Conservation (phyloP, 2,797 vertebrate genomes). For the Ctenopoma multispine region DNA sequence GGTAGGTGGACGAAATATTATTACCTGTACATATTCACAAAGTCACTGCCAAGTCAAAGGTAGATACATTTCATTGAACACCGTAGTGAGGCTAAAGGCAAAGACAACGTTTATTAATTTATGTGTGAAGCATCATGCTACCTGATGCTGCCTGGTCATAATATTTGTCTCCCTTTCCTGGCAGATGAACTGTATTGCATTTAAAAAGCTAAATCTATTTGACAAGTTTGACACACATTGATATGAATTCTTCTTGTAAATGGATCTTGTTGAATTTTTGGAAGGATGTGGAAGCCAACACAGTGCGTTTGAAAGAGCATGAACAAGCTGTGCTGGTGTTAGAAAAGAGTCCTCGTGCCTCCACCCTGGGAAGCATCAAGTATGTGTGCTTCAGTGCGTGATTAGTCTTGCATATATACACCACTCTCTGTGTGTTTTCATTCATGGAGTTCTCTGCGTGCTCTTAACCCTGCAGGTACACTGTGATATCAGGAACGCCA, state of each 20-base stretch:
- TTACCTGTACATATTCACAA: background rate
- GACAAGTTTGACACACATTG: background rate
- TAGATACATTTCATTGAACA: too few species aligned
- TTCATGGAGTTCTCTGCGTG: background rate
- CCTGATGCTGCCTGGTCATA: background rate
- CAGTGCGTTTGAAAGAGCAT: constrained; percentile 98
- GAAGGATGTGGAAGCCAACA: constrained; percentile 99
- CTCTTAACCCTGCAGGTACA: constrained; percentile 86
- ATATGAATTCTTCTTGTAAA: background rate
- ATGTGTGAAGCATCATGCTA: background rate
- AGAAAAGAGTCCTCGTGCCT: constrained; percentile 93
- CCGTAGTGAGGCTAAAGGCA: background rate
- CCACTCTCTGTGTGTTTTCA: background rate
- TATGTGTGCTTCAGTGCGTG: constrained; percentile 36
- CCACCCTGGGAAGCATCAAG: constrained; percentile 91
- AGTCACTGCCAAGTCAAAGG: too few species aligned
- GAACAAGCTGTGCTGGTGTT: constrained; percentile 96
- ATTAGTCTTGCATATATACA: background rate
- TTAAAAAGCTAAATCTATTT: background rate
- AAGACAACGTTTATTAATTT: background rate
- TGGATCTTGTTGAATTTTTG: constrained; percentile 6
- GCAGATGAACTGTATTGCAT: constrained; percentile 27
- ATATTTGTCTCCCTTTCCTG: constrained; percentile 71
- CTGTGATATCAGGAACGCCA: constrained; percentile 97
- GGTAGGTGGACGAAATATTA: constrained; percentile 85